Evolutionary conservation across 2,113 vertebrate species (phyloP), one percentile per base, ranked within the genome.

Genomic region (Hemichromis elongatus): DNA sequence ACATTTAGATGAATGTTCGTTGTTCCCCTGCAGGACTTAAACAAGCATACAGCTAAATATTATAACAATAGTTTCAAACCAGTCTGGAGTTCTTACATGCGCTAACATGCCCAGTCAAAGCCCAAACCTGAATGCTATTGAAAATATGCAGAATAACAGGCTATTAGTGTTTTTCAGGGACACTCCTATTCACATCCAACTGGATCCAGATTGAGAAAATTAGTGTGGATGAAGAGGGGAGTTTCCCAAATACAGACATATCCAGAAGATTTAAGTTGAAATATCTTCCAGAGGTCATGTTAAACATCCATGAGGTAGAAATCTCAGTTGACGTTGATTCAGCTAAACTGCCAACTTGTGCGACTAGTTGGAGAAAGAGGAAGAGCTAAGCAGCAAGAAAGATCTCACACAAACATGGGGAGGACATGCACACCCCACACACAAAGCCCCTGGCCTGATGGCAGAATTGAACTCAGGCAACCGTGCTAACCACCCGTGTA

Each of bases 91-190:
- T 40, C 4, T 37, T 26, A 13, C 40, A 13, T 70, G 56, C 57
- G 6, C 45, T 2, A 2, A 68, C 84, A 83, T 14, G 82, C 63
- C 73, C 14, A n/a, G 57, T 84, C 73, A 84, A 77, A 33, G 30
- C 61, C 56, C n/a, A 47, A 53, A 4, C 56, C 45, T 5, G 14
- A 88, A 63, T 59, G 11, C 9, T 6, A 26, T 6, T 75, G 9
- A 66, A 89, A 87, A 77, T 79, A 86, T 79, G 80, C 26, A 28
- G 78, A 63, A 82, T 56, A 9, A 73, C 80, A 80, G 54, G 54
- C 42, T 83, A 6, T 26, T 3, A 40, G 10, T 26, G 54, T 28
- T 9, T 10, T 54, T 70, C 42, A 79, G 21, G 8, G 42, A 53
- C 80, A 83, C 45, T 61, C 55, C 83, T 28, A 75, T 24, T 52